These are phyloP conservation scores for Phrixothrix hirtus DNA, from an alignment of 2,888 invertebrate genomes.

Conservation along the genomic window DNA sequence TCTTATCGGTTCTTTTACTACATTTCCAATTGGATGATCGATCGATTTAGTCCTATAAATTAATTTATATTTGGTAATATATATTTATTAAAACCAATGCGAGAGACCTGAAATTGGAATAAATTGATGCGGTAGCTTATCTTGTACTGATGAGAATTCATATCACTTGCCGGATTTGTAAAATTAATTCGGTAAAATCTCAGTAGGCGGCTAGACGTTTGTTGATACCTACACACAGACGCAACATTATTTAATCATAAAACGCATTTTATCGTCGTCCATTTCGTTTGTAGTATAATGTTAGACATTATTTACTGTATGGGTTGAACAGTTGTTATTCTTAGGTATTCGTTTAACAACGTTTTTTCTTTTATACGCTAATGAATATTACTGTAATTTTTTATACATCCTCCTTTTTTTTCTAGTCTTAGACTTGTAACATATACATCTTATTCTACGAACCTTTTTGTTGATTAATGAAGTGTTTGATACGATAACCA, in stretches of 20 bases:
- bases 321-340: background rate
- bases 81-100: slow-evolving; percentile 13
- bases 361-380: background rate
- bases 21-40: slow-evolving; percentile 17
- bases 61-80: slow-evolving; percentile 23
- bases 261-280: background rate
- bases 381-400: background rate
- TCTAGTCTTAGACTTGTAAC: background rate
- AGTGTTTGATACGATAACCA: background rate
- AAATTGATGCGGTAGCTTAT: too few species aligned
- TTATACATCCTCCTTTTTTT: background rate
- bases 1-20: slow-evolving; percentile 16
- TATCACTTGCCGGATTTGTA: slow-evolving; percentile 5
- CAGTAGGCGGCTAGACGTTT: slow-evolving; percentile 13
- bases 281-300: background rate
- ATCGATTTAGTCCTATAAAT: slow-evolving; percentile 19
- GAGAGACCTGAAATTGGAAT: too few species aligned
- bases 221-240: slow-evolving; percentile 16
- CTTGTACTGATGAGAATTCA: background rate
- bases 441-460: background rate
- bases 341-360: background rate
- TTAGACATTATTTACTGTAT: background rate
- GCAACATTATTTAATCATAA: background rate
- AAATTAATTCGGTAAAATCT: slow-evolving; percentile 13
- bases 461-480: background rate